phyloP scores from a whole-genome alignment of 2,797 vertebrate species.

The Sternarchorhynchus goeldii region DNA sequence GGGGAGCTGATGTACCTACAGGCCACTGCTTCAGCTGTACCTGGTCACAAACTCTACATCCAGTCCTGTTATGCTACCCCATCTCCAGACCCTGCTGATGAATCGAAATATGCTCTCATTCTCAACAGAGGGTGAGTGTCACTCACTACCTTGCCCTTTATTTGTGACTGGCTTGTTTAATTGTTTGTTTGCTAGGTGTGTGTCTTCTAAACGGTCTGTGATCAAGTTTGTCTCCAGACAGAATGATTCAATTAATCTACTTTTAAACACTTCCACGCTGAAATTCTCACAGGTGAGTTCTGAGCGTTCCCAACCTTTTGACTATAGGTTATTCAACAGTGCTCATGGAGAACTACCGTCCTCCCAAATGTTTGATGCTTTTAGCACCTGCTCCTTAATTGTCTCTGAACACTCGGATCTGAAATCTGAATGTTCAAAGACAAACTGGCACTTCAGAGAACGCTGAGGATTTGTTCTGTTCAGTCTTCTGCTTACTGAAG shows the following conservation, averaged over 20 bases:
- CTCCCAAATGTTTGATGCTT: background rate
- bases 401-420: too few species aligned
- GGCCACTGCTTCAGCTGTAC: conserved; percentile 52
- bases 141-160: fast-evolving
- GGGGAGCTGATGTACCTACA: conserved; percentile 65
- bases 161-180: fast-evolving
- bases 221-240: conserved; percentile 58
- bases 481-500: too few species aligned
- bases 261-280: conserved; percentile 62
- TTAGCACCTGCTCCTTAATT: background rate
- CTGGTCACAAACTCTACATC: conserved; percentile 64
- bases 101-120: conserved; percentile 57
- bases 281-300: conserved; percentile 61
- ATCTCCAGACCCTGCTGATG: conserved; percentile 55
- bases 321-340: too few species aligned
- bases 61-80: conserved; percentile 67
- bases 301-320: fast-evolving
- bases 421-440: too few species aligned
- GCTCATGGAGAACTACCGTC: too few species aligned
- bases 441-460: too few species aligned
- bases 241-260: conserved; percentile 59
- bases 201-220: conserved; percentile 53
- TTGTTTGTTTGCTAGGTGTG: conserved; percentile 61
- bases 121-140: conserved; percentile 70
- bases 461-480: too few species aligned